Evolutionary conservation across 2,888 invertebrate species (phyloP), one percentile per base, ranked within the genome.

Genomic region (Polyommatus icarus): DNA sequence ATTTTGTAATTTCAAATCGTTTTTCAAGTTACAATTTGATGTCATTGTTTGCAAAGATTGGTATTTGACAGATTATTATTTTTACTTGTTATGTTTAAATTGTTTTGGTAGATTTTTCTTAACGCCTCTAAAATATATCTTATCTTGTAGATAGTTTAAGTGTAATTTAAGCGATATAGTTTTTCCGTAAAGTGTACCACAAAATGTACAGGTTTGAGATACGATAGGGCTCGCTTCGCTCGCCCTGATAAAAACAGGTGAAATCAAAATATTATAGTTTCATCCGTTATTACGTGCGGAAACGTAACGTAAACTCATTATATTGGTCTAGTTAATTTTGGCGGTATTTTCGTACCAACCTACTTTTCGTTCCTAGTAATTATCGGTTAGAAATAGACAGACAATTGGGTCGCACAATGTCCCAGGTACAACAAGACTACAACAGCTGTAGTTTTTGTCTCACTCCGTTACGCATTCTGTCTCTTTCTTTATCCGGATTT

Each of bases 271-370:
- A 24, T 24, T 1, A 3, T 3, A 24, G 10, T 10, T 61, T 24
- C 20, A 24, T 18, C 54, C 54, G 3, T 20, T 24, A 20, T 61
- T 61, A 61, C 24, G 3, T 61, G 12, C 61, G 24, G 24, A 24
- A 61, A 24, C 12, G 61, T 61, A 61, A 61, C 61, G 61, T 24
- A 61, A 61, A 61, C 61, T 24, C 24, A 24, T 24, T 71, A 71
- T n/a, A 36, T 71, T 36, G 36, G 40, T 40, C 72, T 72, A 72
- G 72, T 40, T 72, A n/a, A 72, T 72, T 72, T 72, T 72, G 36
- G 40, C 18, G 67, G n/a, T 72, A 72, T 72, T 72, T 40, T 40
- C n/a, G 40, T n/a, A 72, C 40, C 72, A 72, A 72, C 72, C 72
- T 72, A 72, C n/a, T 72, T 72, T 18, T 10, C 40, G 4, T 72